phyloP scores from a whole-genome alignment of 2,113 vertebrate genomes.

The Aegypius monachus region DNA sequence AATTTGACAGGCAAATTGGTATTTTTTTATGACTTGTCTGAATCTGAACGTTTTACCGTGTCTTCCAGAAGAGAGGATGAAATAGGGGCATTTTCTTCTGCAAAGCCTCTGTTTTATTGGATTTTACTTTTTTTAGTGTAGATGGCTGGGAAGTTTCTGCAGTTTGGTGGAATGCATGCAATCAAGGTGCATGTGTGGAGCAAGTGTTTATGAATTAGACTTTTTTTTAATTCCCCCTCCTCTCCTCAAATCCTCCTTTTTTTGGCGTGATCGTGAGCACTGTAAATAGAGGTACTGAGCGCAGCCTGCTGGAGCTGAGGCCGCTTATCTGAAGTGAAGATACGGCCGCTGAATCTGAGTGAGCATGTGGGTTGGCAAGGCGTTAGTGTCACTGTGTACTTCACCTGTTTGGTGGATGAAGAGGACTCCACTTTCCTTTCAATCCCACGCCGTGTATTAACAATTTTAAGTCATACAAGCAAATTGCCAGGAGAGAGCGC shows the following conservation, averaged over 20 bases:
- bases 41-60: not conserved
- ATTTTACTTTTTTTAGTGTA: not conserved
- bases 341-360: accelerated
- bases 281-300: not conserved
- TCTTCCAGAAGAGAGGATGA: not conserved
- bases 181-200: accelerated
- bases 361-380: not conserved
- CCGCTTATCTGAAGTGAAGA: not conserved
- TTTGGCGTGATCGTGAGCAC: not conserved
- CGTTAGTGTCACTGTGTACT: accelerated
- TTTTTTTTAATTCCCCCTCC: not conserved
- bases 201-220: not conserved
- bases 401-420: not conserved
- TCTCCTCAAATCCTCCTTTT: not conserved
- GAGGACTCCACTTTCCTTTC: not conserved
- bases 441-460: accelerated
- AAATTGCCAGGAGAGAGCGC: not conserved
- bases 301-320: not conserved
- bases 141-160: not conserved
- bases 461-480: accelerated
- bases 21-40: not conserved
- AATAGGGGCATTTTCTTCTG: not conserved
- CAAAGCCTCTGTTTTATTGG: not conserved
- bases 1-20: not conserved
- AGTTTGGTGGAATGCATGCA: not conserved